phyloP scores from a whole-genome alignment of 2,797 vertebrate genomes.

The Poecilia velifera region DNA sequence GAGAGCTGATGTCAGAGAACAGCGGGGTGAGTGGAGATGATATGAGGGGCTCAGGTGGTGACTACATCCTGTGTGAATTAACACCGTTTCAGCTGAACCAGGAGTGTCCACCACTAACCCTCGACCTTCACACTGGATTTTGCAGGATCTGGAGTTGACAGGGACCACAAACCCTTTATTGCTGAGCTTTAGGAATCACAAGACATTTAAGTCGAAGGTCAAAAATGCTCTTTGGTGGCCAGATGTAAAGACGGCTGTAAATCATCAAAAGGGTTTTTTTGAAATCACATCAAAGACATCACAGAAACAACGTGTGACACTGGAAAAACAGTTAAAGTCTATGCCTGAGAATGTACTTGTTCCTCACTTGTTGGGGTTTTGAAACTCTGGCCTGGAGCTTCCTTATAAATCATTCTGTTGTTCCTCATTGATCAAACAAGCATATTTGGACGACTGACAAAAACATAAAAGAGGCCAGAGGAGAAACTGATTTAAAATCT shows the following conservation, averaged over 20 bases:
- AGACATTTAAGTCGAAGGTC: slow-evolving; percentile 53
- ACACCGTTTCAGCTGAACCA: slow-evolving; percentile 44
- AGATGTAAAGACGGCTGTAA: slow-evolving; percentile 53
- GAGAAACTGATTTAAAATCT: background rate
- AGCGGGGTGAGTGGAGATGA: slow-evolving; percentile 27
- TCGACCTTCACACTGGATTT: slow-evolving; percentile 62
- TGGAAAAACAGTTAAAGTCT: slow-evolving; percentile 27
- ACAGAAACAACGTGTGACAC: slow-evolving; percentile 29
- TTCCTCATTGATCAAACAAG: background rate
- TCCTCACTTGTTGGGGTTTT: background rate
- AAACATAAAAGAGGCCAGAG: background rate
- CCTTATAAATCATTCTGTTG: background rate
- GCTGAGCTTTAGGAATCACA: slow-evolving; percentile 42
- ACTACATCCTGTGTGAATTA: slow-evolving; percentile 52
- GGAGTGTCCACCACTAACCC: slow-evolving; percentile 47
- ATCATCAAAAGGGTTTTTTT: slow-evolving; percentile 35
- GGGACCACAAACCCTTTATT: slow-evolving; percentile 37
- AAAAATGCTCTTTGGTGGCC: slow-evolving; percentile 58
- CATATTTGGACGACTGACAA: background rate
- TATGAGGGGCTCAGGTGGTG: slow-evolving; percentile 41
- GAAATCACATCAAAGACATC: slow-evolving; percentile 30
- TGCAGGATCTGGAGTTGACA: slow-evolving; percentile 56
- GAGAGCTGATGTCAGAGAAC: slow-evolving; percentile 65
- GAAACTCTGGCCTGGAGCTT: background rate
- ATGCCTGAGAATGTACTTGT: background rate